Evolutionary conservation across 1,140 invertebrate species (phyloP), one percentile per base, ranked within the genome.

Genomic region (Cardiocondyla obscurior): DNA sequence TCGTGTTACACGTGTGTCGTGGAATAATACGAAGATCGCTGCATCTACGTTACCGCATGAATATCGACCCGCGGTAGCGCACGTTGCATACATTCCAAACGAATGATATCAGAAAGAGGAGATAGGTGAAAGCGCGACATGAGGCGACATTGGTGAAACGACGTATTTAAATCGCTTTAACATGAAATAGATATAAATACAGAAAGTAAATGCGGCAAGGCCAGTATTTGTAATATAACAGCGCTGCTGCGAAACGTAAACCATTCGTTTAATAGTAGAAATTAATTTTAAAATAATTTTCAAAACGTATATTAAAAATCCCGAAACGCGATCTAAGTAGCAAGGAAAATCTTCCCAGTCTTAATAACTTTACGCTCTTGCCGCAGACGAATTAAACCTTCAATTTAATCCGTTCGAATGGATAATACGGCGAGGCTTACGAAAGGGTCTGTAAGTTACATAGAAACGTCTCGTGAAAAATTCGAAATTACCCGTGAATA

Each of bases 101-200:
- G 88, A 91, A 90, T 90, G 84, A 84, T 86, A 89, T 85, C 88
- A 84, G 90, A 91, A 91, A 88, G 89, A 88, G 76, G 79, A 89
- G 90, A 90, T 89, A 89, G 89, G 88, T 87, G 89, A 90, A 88
- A 91, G 90, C 89, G 87, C 82, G 90, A 91, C 89, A 90, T 81
- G 44, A 57, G 81, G 55, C 36, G 81, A 81, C n/a, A 30, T 33
- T 10, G 44, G 33, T 51, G 74, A 88, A 84, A 14, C 58, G 42
- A 58, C 10, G 44, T 85, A 12, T 25, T 53, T 36, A 49, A 51
- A 22, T 77, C 30, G 44, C 46, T 28, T 67, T 28, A 58, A 64
- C 64, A 1, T n/a, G 36, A 30, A 39, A 25, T 2, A 1, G 36
- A 16, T 22, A 22, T n/a, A n/a, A 33, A 3, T 14, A 19, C 3